These are phyloP conservation scores for Habrosyne pyritoides DNA, from an alignment of 2,888 invertebrate species.

Conservation along the genomic window DNA sequence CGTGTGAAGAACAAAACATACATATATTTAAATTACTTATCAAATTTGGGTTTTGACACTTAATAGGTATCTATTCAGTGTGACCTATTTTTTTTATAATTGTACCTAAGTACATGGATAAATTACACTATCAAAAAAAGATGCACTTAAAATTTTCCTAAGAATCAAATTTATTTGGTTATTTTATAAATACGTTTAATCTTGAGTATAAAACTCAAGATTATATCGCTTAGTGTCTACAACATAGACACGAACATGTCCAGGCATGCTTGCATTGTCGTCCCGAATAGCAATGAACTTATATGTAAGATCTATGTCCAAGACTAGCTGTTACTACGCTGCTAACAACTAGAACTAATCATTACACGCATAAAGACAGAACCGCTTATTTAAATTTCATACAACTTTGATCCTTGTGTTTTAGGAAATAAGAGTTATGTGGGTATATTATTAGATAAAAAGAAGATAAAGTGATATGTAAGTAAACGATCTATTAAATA, in stretches of 20 bases:
- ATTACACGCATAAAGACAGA: neutral
- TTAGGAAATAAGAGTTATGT: neutral
- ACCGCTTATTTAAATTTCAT: neutral
- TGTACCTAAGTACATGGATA: too few relatives aligned
- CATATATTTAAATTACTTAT: too few relatives aligned
- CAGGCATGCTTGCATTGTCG: neutral
- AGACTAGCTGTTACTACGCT: conserved; percentile 1
- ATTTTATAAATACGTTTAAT: too few relatives aligned
- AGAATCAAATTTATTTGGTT: too few relatives aligned
- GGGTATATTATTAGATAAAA: neutral
- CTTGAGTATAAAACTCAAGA: too few relatives aligned
- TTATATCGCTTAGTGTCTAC: neutral
- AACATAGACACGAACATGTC: neutral
- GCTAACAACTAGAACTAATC: conserved; percentile 4
- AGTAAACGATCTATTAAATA: neutral
- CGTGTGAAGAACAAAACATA: too few relatives aligned
- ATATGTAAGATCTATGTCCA: neutral
- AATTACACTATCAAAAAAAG: too few relatives aligned
- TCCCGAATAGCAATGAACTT: conserved; percentile 10
- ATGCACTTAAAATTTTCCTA: too few relatives aligned
- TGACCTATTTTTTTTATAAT: too few relatives aligned
- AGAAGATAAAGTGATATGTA: neutral
- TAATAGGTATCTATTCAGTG: too few relatives aligned
- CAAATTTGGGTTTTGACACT: too few relatives aligned
- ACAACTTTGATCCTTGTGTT: neutral